Percentiles rank a stretch among this genome's conserved stretches.
Conservation (phyloP, 2,888 invertebrate species). For the Papilio elwesi region DNA sequence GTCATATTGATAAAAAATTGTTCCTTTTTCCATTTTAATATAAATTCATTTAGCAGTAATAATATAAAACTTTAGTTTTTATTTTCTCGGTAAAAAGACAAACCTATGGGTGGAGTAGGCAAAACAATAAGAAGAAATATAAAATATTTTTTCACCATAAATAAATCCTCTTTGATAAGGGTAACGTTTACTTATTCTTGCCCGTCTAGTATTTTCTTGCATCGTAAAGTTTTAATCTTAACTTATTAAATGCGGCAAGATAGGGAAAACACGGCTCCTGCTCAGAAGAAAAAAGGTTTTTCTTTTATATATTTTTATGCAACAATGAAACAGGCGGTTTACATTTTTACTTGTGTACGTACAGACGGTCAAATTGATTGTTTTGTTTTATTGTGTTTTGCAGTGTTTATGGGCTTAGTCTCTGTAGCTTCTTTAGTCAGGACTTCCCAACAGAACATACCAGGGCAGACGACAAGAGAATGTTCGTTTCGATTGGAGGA, state of each 20-base stretch:
- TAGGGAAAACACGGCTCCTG: constrained; percentile 1
- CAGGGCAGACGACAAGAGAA: no score
- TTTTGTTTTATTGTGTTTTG: neutral
- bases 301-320: constrained; percentile 9
- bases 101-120: neutral
- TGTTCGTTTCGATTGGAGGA: no score
- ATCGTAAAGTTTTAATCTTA: constrained; percentile 18
- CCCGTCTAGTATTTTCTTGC: constrained; percentile 8
- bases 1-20: no score
- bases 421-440: no score
- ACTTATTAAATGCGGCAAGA: constrained; percentile 15
- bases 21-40: no score
- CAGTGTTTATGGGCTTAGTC: neutral
- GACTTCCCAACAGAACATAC: no score
- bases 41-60: neutral
- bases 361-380: neutral
- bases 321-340: neutral
- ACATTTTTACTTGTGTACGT: neutral
- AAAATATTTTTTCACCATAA: neutral
- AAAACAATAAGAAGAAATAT: constrained; percentile 7
- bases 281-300: neutral
- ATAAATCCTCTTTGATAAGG: neutral
- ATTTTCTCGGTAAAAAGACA: neutral
- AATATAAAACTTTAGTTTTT: neutral
- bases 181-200: neutral